Evolutionary conservation across 2,113 vertebrate genomes (phyloP).

Genomic region (Scartelaos histophorus): DNA sequence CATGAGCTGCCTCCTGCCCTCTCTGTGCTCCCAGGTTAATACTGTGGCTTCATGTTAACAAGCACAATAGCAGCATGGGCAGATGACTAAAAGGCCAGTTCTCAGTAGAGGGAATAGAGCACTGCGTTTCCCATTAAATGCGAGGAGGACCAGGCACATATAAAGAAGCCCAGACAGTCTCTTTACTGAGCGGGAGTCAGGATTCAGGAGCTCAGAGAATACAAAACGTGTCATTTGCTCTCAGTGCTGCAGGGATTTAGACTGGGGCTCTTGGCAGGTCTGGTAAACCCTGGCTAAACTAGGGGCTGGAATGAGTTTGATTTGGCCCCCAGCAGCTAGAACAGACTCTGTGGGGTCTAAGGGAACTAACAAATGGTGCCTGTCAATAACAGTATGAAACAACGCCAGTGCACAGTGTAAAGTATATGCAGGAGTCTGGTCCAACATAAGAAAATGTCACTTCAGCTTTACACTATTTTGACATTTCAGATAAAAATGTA

Average conservation of each 20-base stretch:
- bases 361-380: neutral
- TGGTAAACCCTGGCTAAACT: neutral
- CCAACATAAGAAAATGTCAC: neutral
- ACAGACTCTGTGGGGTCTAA: neutral
- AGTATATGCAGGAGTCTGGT: too few relatives aligned
- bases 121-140: neutral
- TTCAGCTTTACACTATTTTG: too few relatives aligned
- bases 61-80: neutral
- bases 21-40: too few relatives aligned
- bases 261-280: neutral
- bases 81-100: neutral
- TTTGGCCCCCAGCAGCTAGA: neutral
- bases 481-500: too few relatives aligned
- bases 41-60: too few relatives aligned
- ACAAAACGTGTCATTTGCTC: neutral
- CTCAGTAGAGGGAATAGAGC: too few relatives aligned
- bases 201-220: neutral
- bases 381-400: neutral
- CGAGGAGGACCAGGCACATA: neutral
- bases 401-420: neutral
- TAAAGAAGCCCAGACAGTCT: neutral
- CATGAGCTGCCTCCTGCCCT: neutral
- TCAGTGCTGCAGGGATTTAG: neutral
- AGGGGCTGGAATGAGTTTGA: slow-evolving; percentile 1
- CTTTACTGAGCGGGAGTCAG: neutral